Conservation (phyloP, 2,797 vertebrate genomes). For the Takifugu ocellatus region DNA sequence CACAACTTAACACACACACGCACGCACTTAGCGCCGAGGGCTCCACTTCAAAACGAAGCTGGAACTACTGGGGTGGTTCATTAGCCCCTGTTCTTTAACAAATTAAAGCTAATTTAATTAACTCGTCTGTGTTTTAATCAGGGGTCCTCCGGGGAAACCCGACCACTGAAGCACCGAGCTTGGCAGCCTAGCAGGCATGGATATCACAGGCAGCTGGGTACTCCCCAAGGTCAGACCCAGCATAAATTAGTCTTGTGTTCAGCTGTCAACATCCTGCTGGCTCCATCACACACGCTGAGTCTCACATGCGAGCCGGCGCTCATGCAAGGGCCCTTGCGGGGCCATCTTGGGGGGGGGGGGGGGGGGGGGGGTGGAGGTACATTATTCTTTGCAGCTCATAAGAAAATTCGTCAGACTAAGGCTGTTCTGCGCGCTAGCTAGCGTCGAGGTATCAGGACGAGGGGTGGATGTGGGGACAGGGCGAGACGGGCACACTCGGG, state of each 20-base stretch:
- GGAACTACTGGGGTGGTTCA: slow-evolving; percentile 56
- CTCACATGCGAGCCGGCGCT: slow-evolving; percentile 30
- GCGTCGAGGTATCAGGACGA: no score
- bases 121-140: slow-evolving; percentile 75
- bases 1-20: slow-evolving; percentile 26
- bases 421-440: no score
- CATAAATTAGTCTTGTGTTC: slow-evolving; percentile 72
- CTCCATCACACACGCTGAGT: slow-evolving; percentile 44
- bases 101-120: slow-evolving; percentile 74
- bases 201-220: slow-evolving; percentile 72
- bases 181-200: slow-evolving; percentile 70
- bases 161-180: slow-evolving; percentile 65
- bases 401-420: slow-evolving; percentile 12
- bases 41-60: slow-evolving; percentile 66
- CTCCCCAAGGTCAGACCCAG: slow-evolving; percentile 68
- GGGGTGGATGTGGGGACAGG: no score
- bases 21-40: slow-evolving; percentile 30
- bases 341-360: slow-evolving; percentile 16
- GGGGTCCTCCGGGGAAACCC: slow-evolving; percentile 67
- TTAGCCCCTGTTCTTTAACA: slow-evolving; percentile 66
- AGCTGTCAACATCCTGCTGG: slow-evolving; percentile 68
- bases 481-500: slow-evolving; percentile 8
- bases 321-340: slow-evolving; percentile 28
- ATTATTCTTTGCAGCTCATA: slow-evolving; percentile 30
- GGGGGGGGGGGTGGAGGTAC: slow-evolving; percentile 9